Conservation (phyloP, 2,113 vertebrate species). For the Anarhynchus alexandrinus region DNA sequence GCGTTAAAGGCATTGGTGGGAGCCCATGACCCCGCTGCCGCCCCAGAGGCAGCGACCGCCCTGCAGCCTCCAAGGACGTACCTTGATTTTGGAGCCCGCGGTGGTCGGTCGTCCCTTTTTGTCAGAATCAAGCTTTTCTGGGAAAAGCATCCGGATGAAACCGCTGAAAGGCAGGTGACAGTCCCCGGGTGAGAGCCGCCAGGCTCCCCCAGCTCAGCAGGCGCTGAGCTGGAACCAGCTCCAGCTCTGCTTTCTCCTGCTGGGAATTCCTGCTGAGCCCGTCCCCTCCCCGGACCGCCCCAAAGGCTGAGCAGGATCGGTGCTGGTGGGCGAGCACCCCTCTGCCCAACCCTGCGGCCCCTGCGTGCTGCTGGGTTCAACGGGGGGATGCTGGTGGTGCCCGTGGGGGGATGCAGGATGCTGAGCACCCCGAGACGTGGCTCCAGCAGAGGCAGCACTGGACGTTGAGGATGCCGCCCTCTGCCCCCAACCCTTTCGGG, state of each 20-base stretch:
- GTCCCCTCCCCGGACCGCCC: not conserved
- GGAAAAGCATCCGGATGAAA: constrained; percentile 90
- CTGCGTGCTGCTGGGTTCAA: rapidly evolving
- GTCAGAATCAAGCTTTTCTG: constrained; percentile 90
- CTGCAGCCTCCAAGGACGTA: not conserved
- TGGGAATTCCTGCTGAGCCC: not conserved
- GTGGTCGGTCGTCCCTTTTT: constrained; percentile 93
- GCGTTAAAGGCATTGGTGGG: not conserved
- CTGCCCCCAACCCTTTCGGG: not conserved
- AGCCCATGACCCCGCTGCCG: not conserved
- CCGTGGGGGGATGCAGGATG: rapidly evolving
- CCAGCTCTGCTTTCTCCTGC: not conserved
- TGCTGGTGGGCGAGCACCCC: not conserved
- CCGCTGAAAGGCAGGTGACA: constrained; percentile 63
- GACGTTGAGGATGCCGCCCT: not conserved
- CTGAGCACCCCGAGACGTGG: not conserved
- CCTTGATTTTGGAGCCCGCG: constrained; percentile 92
- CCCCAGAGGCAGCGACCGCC: not conserved
- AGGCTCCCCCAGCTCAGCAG: not conserved
- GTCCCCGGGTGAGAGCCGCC: not conserved
- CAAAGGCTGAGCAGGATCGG: not conserved
- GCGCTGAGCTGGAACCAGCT: not conserved
- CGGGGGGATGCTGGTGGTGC: rapidly evolving
- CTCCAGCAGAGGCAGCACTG: not conserved
- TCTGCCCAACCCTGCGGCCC: not conserved